Evolutionary conservation across 1,140 invertebrate species (phyloP), one percentile per base, ranked within the genome.

Genomic region (Anoplophora glabripennis): DNA sequence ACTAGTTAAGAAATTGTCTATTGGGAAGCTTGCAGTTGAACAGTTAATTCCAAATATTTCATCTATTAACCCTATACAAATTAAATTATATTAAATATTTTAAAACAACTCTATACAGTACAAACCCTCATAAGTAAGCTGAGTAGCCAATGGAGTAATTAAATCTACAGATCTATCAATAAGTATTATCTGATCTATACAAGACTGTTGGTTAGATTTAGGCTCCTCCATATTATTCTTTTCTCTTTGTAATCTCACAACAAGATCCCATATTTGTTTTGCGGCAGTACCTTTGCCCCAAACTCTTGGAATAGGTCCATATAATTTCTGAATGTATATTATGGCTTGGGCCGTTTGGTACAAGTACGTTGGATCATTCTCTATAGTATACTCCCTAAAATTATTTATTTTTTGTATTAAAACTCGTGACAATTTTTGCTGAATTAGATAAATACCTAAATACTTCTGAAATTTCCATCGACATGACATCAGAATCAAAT

Each of bases 121-220:
- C 15, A 45, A 47, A 12, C 96, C 97, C 79, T 99, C 96, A 74
- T 99, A 99, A 0, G 96, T 99, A 12, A 98, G 81, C 70, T 99
- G 97, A 0, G 93, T 97, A 1, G 93, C 86, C 59, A 99, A 77
- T 3, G 95, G 92, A 34, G 93, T 93, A 5, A 99, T 81, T 47
- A 97, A 84, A 81, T 99, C 97, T 11, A 98, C 84, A 48, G 86
- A 86, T 34, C 96, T 80, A 79, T 76, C 75, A 47, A 76, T 70
- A 33, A 76, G 61, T 14, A 99, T 78, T 7, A 99, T 79, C 74
- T 92, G 90, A 74, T 98, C 93, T 21, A 98, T 95, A 65, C 85
- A 81, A 9, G 84, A 40, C 80, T 60, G 76, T 36, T 81, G 75
- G 72, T 67, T 64, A 14, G 46, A 61, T 66, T 65, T 70, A 17